Evolutionary conservation across 2,113 vertebrate genomes (phyloP).

Genomic region (Dendropsophus ebraccatus): DNA sequence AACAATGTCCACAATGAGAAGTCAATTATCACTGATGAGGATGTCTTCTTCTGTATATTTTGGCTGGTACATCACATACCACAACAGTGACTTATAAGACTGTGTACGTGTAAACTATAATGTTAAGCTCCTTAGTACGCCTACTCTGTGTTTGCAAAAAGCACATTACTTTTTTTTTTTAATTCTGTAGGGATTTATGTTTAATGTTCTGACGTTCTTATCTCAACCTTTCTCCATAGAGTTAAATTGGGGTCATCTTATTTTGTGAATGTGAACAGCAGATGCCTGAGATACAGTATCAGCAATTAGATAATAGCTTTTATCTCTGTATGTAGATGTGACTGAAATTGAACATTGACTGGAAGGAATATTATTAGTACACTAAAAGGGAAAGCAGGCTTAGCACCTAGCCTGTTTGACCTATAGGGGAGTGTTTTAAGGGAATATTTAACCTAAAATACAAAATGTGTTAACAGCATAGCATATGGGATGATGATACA

Average conservation of each 20-base stretch:
- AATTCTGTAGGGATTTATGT: background rate
- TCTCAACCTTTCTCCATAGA: background rate
- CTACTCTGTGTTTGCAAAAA: background rate
- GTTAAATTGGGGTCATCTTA: constrained; percentile 23
- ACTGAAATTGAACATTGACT: constrained; percentile 8
- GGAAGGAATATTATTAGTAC: background rate
- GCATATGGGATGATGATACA: background rate
- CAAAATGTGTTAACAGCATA: background rate
- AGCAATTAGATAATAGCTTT: constrained; percentile 23
- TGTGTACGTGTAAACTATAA: background rate
- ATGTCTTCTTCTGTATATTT: background rate
- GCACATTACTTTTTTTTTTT: background rate
- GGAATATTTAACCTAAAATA: background rate
- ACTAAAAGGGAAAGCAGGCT: background rate
- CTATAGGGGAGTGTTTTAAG: background rate
- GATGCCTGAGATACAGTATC: constrained; percentile 12
- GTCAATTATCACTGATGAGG: constrained; percentile 20
- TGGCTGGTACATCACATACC: background rate
- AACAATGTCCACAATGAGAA: constrained; percentile 14
- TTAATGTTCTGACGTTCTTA: constrained; percentile 3
- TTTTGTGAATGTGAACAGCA: constrained; percentile 25
- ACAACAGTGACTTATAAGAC: background rate
- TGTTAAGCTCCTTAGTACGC: background rate
- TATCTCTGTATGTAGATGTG: constrained; percentile 2
- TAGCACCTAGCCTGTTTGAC: background rate